Evolutionary conservation across 1,140 invertebrate species (phyloP).

Genomic region (Drosophila grimshawi): DNA sequence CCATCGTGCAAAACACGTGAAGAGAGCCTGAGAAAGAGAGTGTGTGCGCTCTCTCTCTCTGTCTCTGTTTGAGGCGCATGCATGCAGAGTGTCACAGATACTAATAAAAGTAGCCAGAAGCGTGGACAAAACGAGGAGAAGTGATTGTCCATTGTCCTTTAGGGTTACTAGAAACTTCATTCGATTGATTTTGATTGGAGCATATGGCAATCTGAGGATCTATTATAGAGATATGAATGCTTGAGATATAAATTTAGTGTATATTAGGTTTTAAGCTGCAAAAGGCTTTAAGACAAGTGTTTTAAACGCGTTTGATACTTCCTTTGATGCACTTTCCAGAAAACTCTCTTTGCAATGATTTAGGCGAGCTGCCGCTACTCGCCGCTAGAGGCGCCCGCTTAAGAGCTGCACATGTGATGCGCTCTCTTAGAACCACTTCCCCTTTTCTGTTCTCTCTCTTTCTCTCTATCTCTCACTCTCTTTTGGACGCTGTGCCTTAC

Average conservation of each 20-base stretch:
- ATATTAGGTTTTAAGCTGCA: too few relatives aligned
- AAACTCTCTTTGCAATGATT: conserved; percentile 16
- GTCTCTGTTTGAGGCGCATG: background rate
- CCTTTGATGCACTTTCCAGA: conserved; percentile 17
- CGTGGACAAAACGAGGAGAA: conserved; percentile 11
- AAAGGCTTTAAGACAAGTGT: background rate
- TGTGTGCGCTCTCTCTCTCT: conserved; percentile 2
- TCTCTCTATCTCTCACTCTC: background rate
- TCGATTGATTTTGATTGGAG: conserved; percentile 1
- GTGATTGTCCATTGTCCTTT: conserved; percentile 28
- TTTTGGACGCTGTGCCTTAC: conserved; percentile 18
- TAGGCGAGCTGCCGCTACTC: conserved; percentile 15
- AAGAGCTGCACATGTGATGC: conserved; percentile 9
- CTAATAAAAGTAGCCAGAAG: conserved; percentile 13
- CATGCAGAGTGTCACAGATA: conserved; percentile 7
- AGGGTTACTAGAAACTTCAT: conserved; percentile 1
- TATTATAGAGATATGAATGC: too few relatives aligned
- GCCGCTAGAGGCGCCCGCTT: conserved; percentile 21
- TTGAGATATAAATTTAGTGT: too few relatives aligned
- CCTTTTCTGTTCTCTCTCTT: background rate
- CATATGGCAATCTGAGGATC: too few relatives aligned
- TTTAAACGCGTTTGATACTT: background rate
- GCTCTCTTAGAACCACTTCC: background rate
- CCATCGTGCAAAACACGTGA: background rate
- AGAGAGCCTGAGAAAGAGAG: background rate